phyloP scores from a whole-genome alignment of 2,113 vertebrate genomes.

The Camarhynchus parvulus region DNA sequence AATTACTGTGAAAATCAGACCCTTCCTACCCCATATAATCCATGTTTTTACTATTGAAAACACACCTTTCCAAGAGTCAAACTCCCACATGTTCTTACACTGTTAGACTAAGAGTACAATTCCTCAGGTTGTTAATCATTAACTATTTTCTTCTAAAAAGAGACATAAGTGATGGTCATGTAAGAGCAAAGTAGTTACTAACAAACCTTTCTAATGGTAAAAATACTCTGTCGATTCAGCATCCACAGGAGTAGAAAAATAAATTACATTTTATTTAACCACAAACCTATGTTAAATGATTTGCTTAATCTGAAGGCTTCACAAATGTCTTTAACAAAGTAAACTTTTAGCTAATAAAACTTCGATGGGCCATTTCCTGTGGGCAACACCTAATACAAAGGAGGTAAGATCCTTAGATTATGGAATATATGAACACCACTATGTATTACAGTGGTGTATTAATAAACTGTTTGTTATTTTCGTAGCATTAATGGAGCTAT shows the following conservation, averaged over 20 bases:
- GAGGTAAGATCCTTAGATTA: not conserved
- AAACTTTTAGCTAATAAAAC: slow-evolving; percentile 10
- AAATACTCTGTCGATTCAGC: not conserved
- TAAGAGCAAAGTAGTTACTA: not conserved
- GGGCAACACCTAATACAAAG: not conserved
- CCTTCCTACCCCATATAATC: not conserved
- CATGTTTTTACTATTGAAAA: slow-evolving; percentile 5
- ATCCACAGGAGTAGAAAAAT: not conserved
- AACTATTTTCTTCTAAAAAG: slow-evolving; percentile 32
- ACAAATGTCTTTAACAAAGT: not conserved
- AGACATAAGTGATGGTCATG: not conserved
- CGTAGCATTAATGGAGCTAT: not conserved
- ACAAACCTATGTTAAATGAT: not conserved
- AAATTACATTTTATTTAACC: not conserved
- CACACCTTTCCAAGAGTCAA: not conserved
- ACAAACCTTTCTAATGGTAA: not conserved
- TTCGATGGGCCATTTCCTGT: not conserved
- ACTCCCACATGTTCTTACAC: not conserved
- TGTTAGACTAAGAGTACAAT: not conserved
- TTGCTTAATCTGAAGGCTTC: not conserved
- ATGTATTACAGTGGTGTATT: not conserved
- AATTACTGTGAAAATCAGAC: slow-evolving; percentile 31
- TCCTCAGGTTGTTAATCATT: slow-evolving; percentile 44
- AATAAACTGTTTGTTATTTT: not conserved
- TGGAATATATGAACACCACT: not conserved